Evolutionary conservation across 2,797 vertebrate genomes (phyloP).

Genomic region (Pristis pectinata): DNA sequence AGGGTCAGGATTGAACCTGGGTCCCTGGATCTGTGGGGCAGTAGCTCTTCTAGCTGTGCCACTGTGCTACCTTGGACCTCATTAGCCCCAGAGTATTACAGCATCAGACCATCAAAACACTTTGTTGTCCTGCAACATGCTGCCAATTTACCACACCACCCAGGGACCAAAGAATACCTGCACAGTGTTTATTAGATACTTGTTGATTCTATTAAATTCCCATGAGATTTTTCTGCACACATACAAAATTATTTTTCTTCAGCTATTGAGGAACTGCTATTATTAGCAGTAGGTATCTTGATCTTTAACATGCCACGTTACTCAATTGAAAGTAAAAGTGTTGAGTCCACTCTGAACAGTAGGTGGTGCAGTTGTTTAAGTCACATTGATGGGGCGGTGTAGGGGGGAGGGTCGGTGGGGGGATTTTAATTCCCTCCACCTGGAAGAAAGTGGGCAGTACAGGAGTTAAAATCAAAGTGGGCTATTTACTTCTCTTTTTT

Average conservation of each 20-base stretch:
- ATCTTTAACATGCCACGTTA: not conserved
- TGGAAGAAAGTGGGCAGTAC: not conserved
- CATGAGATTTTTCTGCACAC: not conserved
- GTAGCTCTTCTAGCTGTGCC: no score
- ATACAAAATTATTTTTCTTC: not conserved
- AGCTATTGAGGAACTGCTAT: not conserved
- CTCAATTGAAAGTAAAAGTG: not conserved
- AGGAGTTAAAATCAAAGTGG: slow-evolving; percentile 25
- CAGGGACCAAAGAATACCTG: no score
- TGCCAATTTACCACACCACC: no score
- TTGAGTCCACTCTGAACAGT: not conserved
- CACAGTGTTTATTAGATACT: not conserved
- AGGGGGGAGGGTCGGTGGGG: not conserved
- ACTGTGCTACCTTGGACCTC: no score
- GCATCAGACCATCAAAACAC: no score
- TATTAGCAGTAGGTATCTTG: not conserved
- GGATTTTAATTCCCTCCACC: slow-evolving; percentile 22
- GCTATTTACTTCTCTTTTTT: not conserved
- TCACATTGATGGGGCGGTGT: no score
- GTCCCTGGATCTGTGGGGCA: no score
- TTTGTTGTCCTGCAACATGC: no score
- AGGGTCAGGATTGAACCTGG: no score
- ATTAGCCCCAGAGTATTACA: no score
- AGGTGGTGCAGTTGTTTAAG: slow-evolving; percentile 20
- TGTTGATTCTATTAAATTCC: not conserved